Percentiles rank a stretch among this genome's conserved stretches.
phyloP scores from a whole-genome alignment of 2,797 vertebrate species.

The Manis crassicaudata region DNA sequence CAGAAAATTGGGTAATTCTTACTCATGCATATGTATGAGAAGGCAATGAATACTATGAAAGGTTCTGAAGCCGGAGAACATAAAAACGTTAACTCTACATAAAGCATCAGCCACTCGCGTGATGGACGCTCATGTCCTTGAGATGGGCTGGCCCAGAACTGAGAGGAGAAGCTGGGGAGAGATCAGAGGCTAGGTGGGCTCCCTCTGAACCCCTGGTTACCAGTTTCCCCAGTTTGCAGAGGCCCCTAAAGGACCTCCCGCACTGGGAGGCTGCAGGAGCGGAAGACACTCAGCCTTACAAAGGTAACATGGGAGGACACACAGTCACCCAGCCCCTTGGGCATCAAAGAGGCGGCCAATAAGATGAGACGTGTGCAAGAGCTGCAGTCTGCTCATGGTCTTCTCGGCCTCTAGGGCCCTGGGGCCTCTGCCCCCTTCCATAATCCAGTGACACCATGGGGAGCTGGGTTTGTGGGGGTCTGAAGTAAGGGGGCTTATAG shows the following conservation, averaged over 20 bases:
- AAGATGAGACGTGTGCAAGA: neutral
- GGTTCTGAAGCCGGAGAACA: neutral
- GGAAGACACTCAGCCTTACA: neutral
- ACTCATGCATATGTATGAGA: slow-evolving; percentile 41
- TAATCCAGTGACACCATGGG: neutral
- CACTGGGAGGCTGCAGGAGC: neutral
- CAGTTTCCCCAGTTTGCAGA: neutral
- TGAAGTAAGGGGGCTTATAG: neutral
- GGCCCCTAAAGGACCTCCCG: neutral
- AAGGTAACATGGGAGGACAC: neutral
- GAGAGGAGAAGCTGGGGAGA: neutral
- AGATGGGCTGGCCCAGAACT: neutral
- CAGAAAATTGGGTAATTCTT: neutral
- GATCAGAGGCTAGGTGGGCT: neutral
- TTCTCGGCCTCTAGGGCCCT: neutral
- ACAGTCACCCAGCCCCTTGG: neutral
- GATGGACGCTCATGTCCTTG: neutral
- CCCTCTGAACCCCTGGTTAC: neutral
- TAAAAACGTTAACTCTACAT: slow-evolving; percentile 7
- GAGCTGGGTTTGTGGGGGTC: too few species aligned
- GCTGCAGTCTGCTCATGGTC: neutral
- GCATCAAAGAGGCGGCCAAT: neutral
- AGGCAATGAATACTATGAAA: neutral
- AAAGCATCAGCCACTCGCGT: neutral
- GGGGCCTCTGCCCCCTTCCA: neutral